Percentiles rank a stretch among this genome's conserved stretches.
Evolutionary conservation across 1,140 invertebrate species (phyloP).

Genomic region (Coenobita brevimanus): DNA sequence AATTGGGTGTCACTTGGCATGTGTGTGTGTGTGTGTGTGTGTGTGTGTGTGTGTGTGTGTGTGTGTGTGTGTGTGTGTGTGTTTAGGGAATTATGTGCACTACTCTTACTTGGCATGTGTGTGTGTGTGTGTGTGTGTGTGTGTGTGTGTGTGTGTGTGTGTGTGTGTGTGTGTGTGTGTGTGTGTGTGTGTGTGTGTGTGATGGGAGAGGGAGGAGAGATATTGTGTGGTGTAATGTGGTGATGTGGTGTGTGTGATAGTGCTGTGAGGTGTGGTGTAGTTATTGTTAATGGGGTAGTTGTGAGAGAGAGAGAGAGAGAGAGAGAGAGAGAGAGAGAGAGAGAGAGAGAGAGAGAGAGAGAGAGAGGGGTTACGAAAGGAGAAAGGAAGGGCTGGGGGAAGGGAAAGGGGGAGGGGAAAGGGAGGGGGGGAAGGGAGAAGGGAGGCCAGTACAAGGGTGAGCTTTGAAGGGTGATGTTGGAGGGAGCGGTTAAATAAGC

Average conservation of each 20-base stretch:
- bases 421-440: background rate
- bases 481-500: too few relatives aligned
- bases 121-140: constrained; percentile 31
- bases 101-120: constrained; percentile 4
- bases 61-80: constrained; percentile 36
- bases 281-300: too few relatives aligned
- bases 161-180: background rate
- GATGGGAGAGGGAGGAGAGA: background rate
- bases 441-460: background rate
- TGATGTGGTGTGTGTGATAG: too few relatives aligned
- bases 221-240: background rate
- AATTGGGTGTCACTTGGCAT: too few relatives aligned
- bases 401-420: background rate
- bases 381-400: background rate
- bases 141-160: constrained; percentile 1
- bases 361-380: background rate
- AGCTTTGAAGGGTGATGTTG: too few relatives aligned
- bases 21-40: too few relatives aligned
- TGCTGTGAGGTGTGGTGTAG: too few relatives aligned
- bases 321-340: background rate
- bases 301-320: constrained; percentile 3
- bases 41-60: constrained; percentile 36
- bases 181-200: background rate
- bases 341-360: background rate
- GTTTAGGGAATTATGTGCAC: constrained; percentile 3